A percentile compares a stretch with the other conserved stretches of the same genome.
Evolutionary conservation across 2,113 vertebrate genomes (phyloP).

Genomic region (Recurvirostra avosetta): DNA sequence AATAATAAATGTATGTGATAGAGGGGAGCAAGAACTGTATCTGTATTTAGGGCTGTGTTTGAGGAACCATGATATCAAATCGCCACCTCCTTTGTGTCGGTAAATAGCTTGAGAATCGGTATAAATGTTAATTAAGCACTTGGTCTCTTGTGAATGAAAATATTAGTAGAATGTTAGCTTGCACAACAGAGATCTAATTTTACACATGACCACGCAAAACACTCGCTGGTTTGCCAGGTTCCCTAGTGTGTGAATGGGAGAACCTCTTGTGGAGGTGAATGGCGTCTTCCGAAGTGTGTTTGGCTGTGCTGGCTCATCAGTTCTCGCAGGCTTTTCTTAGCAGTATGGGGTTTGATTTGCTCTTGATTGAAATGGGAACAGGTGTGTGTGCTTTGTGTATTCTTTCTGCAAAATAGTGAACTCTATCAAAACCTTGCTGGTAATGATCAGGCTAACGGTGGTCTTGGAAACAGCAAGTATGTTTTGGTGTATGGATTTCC

Average conservation of each 20-base stretch:
- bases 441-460: neutral
- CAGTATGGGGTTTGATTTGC: neutral
- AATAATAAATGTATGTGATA: neutral
- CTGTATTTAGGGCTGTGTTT: neutral
- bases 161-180: constrained; percentile 28
- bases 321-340: neutral
- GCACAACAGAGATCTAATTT: constrained; percentile 47
- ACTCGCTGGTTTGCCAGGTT: neutral
- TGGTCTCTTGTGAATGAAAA: constrained; percentile 51
- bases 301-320: neutral
- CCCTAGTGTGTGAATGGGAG: neutral
- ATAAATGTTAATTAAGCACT: constrained; percentile 51
- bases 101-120: constrained; percentile 34
- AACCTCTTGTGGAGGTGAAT: neutral
- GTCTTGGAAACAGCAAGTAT: neutral
- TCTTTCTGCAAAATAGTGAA: neutral
- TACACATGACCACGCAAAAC: constrained; percentile 4
- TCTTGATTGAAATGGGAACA: neutral
- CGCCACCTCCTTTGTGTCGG: constrained; percentile 4
- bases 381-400: neutral
- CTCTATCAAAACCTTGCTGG: neutral
- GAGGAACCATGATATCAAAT: neutral
- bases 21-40: neutral
- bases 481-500: neutral
- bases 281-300: neutral